Percentiles rank a stretch among this genome's conserved stretches.
Evolutionary conservation across 2,888 invertebrate species (phyloP).

Genomic region (Phymatocera aterrima): DNA sequence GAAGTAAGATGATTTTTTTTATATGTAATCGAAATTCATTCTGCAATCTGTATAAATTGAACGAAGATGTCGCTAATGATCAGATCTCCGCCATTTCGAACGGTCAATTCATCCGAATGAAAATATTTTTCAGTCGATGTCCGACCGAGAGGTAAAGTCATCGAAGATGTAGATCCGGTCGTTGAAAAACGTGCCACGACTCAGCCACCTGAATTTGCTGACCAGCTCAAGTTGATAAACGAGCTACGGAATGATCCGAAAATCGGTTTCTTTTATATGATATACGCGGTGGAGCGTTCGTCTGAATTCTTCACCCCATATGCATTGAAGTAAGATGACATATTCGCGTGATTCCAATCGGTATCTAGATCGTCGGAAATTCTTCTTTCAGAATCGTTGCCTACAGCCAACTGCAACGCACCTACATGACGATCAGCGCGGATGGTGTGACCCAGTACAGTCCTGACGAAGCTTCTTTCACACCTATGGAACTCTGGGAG

Average conservation of each 20-base stretch:
- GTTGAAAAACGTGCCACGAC: not conserved
- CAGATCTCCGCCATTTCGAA: too few relatives aligned
- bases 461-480: conserved; percentile 85
- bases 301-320: conserved; percentile 87
- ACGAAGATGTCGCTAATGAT: too few relatives aligned
- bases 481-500: conserved; percentile 87
- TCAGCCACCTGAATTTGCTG: conserved; percentile 65
- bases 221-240: conserved; percentile 75
- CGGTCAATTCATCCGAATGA: not conserved
- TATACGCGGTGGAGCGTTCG: conserved; percentile 83
- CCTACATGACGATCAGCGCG: conserved; percentile 87
- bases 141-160: conserved; percentile 46
- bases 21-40: not conserved
- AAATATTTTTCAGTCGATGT: conserved; percentile 44
- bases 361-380: not conserved
- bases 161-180: conserved; percentile 41
- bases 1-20: not conserved
- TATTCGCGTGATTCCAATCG: not conserved
- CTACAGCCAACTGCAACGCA: conserved; percentile 82
- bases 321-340: conserved; percentile 80
- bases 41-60: not conserved
- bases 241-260: conserved; percentile 78
- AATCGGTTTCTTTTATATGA: conserved; percentile 86
- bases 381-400: conserved; percentile 80
- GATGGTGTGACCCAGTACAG: conserved; percentile 89